Evolutionary conservation across 2,113 vertebrate genomes (phyloP).

Genomic region (Mormoops blainvillei): DNA sequence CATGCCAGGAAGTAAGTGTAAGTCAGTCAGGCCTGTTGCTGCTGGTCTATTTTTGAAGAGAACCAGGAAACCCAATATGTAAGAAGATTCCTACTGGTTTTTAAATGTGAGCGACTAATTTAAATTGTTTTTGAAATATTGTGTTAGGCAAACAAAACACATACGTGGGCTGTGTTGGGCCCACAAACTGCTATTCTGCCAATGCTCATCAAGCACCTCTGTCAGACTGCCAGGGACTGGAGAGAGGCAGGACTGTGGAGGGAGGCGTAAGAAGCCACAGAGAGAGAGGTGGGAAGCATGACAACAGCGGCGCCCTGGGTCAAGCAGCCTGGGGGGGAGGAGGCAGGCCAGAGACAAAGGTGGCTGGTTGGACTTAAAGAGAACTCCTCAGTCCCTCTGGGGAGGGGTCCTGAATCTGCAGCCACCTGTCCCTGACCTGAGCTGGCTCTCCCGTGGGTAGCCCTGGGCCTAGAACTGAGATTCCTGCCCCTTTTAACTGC

Average conservation of each 20-base stretch:
- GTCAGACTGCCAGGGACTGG: background rate
- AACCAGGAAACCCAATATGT: conserved; percentile 23
- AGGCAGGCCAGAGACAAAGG: background rate
- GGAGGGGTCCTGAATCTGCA: too few species aligned
- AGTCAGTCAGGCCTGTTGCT: background rate
- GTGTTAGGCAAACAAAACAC: conserved; percentile 4
- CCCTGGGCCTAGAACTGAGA: background rate
- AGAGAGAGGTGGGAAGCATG: background rate
- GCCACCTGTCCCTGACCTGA: background rate
- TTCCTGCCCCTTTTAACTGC: background rate
- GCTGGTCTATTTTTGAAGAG: background rate
- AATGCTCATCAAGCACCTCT: background rate
- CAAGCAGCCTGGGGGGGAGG: background rate
- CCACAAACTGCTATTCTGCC: background rate
- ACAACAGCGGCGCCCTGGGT: background rate
- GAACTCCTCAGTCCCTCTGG: background rate
- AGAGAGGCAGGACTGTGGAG: background rate
- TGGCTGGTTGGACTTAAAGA: background rate
- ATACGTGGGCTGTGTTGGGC: background rate
- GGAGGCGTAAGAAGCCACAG: background rate
- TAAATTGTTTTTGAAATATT: background rate
- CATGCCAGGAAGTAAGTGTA: background rate
- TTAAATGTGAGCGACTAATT: conserved; percentile 21
- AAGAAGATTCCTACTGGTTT: conserved; percentile 9
- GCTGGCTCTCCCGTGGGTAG: background rate